phyloP scores from a whole-genome alignment of 2,888 invertebrate genomes.

The Opisthograptis luteolata region DNA sequence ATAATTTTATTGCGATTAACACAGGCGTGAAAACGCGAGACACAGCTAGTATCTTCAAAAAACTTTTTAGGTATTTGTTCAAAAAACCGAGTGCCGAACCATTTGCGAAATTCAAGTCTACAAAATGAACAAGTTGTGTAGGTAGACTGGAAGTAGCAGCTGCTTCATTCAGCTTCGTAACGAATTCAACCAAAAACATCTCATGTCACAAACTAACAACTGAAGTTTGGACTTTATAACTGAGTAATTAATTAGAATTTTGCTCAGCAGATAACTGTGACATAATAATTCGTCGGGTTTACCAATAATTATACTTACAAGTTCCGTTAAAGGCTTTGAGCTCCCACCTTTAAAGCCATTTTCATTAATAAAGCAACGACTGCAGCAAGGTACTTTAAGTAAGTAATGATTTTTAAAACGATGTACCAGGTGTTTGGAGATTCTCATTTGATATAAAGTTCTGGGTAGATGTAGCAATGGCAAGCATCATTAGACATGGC shows the following conservation, averaged over 20 bases:
- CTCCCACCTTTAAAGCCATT: conserved; percentile 52
- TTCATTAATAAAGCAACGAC: conserved; percentile 60
- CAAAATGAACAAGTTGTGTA: conserved; percentile 43
- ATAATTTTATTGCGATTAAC: too few relatives aligned
- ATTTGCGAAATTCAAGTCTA: conserved; percentile 46
- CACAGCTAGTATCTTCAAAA: too few relatives aligned
- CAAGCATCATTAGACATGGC: too few relatives aligned
- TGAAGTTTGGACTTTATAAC: not conserved
- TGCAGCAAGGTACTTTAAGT: conserved; percentile 34
- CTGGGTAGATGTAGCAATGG: too few relatives aligned
- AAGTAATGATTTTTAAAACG: too few relatives aligned
- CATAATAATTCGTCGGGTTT: conserved; percentile 31
- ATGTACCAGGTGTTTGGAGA: too few relatives aligned
- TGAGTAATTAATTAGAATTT: not conserved
- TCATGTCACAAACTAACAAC: not conserved
- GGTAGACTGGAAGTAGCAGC: conserved; percentile 49
- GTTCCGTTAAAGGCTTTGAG: conserved; percentile 57
- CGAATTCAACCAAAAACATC: not conserved
- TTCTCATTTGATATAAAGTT: too few relatives aligned
- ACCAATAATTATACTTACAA: conserved; percentile 70
- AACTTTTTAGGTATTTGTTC: too few relatives aligned
- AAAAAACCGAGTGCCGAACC: conserved; percentile 6
- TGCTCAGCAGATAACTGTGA: not conserved
- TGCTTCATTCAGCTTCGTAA: conserved; percentile 54
- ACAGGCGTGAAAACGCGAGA: too few relatives aligned